Evolutionary conservation across 2,797 vertebrate genomes (phyloP), one percentile per base, ranked within the genome.

Genomic region (Poecilia picta): DNA sequence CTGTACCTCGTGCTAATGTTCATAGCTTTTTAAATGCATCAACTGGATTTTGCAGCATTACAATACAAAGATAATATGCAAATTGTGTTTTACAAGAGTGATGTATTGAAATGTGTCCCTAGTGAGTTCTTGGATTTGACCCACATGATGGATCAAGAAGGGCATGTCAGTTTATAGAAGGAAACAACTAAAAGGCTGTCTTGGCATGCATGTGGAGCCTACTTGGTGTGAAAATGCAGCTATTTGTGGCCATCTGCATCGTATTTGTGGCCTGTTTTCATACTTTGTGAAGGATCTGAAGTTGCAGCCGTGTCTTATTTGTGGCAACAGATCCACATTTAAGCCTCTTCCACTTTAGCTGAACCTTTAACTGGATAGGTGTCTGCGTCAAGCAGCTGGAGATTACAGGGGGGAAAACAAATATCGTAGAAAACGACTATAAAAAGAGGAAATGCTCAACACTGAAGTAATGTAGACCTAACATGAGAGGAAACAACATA

Each of bases 241-340:
- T 93, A 92, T 92, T 91, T 83, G 78, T 78, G 83, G 81, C 77
- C 0, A 62, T 79, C 88, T 66, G 78, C 70, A 80, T 81, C 57
- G 86, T 91, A 89, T 92, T 90, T 81, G 66, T 74, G 90, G 89
- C 0, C 4, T 28, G 81, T 71, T 75, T 51, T 88, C 83, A 83
- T 85, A 88, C 86, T 91, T 89, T 80, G 88, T 82, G 88, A 83
- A 72, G 72, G 88, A 90, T 76, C 80, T 88, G 78, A 47, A 87
- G 83, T 90, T 92, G 87, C 87, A 83, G 87, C 81, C 74, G 78
- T 66, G 51, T 89, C 84, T 85, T 92, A 92, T 92, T 94, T 82
- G 81, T 41, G 73, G 89, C 51, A 46, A 12, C 36, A 5, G 31
- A 0, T 78, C 81, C 74, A 75, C 75, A 75, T 85, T 89, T 88